A percentile compares a stretch with the other conserved stretches of the same genome.
phyloP scores from a whole-genome alignment of 1,140 invertebrate species.

The Nylanderia fulva region DNA sequence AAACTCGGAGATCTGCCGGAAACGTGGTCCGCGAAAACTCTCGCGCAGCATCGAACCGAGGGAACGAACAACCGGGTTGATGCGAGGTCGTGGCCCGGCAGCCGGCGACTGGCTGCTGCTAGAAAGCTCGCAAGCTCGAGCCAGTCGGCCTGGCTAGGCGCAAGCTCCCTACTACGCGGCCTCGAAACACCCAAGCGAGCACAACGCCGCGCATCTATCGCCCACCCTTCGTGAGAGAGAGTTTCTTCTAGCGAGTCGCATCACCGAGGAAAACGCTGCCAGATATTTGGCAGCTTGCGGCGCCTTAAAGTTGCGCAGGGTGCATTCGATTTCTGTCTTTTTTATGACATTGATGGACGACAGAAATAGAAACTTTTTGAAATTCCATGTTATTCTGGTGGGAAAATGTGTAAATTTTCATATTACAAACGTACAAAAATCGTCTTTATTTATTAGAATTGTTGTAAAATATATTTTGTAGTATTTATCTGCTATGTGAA shows the following conservation, averaged over 20 bases:
- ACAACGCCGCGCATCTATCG: conserved; percentile 31
- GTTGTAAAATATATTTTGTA: neutral
- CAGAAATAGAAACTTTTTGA: neutral
- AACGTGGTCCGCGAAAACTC: conserved; percentile 50
- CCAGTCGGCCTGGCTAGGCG: conserved; percentile 76
- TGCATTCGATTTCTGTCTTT: conserved; percentile 11
- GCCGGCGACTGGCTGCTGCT: conserved; percentile 81
- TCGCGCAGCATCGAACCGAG: conserved; percentile 30
- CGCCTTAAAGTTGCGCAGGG: conserved; percentile 29
- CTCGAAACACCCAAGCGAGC: conserved; percentile 65
- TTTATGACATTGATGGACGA: conserved; percentile 11
- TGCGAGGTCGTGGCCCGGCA: conserved; percentile 79
- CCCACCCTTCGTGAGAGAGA: conserved; percentile 62
- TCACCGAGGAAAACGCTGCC: conserved; percentile 65
- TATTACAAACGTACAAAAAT: neutral
- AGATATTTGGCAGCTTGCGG: conserved; percentile 59
- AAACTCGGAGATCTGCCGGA: neutral
- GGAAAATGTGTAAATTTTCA: neutral
- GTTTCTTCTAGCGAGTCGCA: conserved; percentile 68
- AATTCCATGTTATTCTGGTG: neutral
- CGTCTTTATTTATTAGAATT: neutral
- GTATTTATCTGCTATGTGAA: neutral
- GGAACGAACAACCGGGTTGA: conserved; percentile 53
- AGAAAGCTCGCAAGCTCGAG: conserved; percentile 75
- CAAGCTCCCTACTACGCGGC: conserved; percentile 76